Evolutionary conservation across 2,888 invertebrate species (phyloP).

Genomic region (Agriopis leucophaearia): DNA sequence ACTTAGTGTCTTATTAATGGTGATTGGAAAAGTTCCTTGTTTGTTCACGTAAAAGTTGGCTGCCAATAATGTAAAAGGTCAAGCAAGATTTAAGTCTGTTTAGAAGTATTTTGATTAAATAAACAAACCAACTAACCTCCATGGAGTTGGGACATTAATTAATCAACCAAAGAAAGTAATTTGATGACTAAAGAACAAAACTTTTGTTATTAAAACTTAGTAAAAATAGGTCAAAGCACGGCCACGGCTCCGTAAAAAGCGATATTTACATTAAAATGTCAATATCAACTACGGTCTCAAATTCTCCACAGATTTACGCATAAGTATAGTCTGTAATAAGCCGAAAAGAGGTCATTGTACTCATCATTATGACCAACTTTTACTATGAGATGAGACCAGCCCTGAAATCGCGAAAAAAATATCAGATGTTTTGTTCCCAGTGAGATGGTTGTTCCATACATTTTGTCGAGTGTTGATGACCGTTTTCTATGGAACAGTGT

Average conservation of each 20-base stretch:
- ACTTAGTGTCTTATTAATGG: constrained; percentile 49
- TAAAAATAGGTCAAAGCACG: not conserved
- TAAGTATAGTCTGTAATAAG: too few species aligned
- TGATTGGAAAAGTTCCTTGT: constrained; percentile 59
- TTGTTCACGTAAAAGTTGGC: constrained; percentile 38
- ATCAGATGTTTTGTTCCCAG: too few species aligned
- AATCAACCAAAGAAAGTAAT: not conserved
- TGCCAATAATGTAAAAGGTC: constrained; percentile 37
- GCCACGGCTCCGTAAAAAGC: not conserved
- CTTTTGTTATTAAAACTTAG: constrained; percentile 12
- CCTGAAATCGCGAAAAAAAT: too few species aligned
- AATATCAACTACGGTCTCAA: too few species aligned
- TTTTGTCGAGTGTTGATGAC: too few species aligned
- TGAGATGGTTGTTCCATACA: too few species aligned
- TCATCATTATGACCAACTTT: too few species aligned
- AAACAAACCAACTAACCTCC: constrained; percentile 32
- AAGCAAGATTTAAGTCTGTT: constrained; percentile 42
- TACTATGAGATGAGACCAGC: too few species aligned
- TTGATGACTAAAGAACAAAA: constrained; percentile 1
- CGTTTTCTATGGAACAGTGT: too few species aligned
- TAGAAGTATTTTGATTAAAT: constrained; percentile 44
- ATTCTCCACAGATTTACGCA: too few species aligned
- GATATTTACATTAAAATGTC: too few species aligned
- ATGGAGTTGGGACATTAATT: constrained; percentile 14
- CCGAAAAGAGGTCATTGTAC: too few species aligned